Percentiles rank a stretch among this genome's conserved stretches.
phyloP scores from a whole-genome alignment of 92 coral and sea anemone species.

The Umimayanthus chanpuru region DNA sequence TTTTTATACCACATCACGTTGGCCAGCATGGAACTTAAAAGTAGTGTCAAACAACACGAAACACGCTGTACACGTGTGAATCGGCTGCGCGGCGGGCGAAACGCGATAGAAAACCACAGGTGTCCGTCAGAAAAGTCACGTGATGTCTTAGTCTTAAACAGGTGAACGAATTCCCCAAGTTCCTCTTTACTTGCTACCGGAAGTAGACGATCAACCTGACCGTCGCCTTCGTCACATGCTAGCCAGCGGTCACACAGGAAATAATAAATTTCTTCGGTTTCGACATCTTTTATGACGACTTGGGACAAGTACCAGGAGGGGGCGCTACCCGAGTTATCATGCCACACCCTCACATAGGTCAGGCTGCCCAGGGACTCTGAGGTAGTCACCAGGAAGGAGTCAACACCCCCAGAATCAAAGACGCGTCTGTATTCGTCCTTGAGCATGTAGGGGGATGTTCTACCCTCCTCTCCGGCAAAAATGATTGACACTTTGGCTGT shows the following conservation, averaged over 20 bases:
- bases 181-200: constrained; percentile 97
- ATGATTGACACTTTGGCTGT: constrained; percentile 85
- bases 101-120: constrained; percentile 95
- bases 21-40: constrained; percentile 87
- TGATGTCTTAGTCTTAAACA: constrained; percentile 81
- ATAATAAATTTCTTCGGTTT: constrained; percentile 78
- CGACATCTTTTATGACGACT: constrained; percentile 80
- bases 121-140: constrained; percentile 95
- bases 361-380: constrained; percentile 83
- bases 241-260: constrained; percentile 94
- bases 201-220: constrained; percentile 89
- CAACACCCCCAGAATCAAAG: constrained; percentile 79
- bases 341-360: constrained; percentile 91
- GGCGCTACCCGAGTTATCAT: constrained; percentile 83
- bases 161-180: constrained; percentile 84
- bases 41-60: constrained; percentile 86
- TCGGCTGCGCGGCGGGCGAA: constrained; percentile 94
- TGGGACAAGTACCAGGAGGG: constrained; percentile 89
- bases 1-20: constrained; percentile 86
- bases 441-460: constrained; percentile 76
- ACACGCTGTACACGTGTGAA: constrained; percentile 96
- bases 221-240: constrained; percentile 99
- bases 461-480: constrained; percentile 82
- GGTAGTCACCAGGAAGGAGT: constrained; percentile 87
- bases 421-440: constrained; percentile 63